Base-by-base conservation (phyloP, 37 sponge, comb jelly and placozoan species). In the Cladorhizidae sp. region DNA sequence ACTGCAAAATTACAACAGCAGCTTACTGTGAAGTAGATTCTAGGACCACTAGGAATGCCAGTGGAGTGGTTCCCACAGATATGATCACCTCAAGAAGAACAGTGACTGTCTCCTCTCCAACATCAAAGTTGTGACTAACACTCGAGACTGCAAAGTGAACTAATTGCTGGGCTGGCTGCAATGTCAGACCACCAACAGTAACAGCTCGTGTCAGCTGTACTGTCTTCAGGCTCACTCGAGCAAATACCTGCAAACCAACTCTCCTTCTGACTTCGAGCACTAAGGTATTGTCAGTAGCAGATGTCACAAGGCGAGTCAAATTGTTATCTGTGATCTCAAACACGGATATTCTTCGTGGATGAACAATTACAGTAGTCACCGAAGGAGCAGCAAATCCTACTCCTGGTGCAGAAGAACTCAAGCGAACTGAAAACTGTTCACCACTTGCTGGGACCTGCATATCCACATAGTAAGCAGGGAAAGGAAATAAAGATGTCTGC, bases 401-500 rank as follows among this genome's bases (percentile, higher is more conserved):
- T 40, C 75, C 80, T 33, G 35, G 50, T 25, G 50, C 22, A 12
- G 6, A 31, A 17, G 89, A 83, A 36, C 17, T 32, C 21, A 87
- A 38, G 15, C 75, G 43, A 3, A 89, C 57, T 17, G 52, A 69
- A 51, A 89, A 89, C 40, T 49, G 39, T 31, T 79, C 89, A 36
- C 84, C 84, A 45, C 38, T 26, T 0, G 33, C 69, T 51, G 89
- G 89, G 5, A 89, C 89, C 89, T 89, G 52, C 40, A 69, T 11
- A 37, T 12, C 55, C 56, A 64, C 23, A 49, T 23, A 71, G 56
- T 51, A 41, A 42, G 9, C 7, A 39, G n/a, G n/a, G 40, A 54
- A 9, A 25, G 40, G 40, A 23, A 21, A 61, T 61, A 61, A 22
- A 61, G 5, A 20, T 54, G 12, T 12, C 55, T 54, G 17, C 55